Evolutionary conservation across 2,797 vertebrate genomes (phyloP).

Genomic region (Sebastes taczanowskii): DNA sequence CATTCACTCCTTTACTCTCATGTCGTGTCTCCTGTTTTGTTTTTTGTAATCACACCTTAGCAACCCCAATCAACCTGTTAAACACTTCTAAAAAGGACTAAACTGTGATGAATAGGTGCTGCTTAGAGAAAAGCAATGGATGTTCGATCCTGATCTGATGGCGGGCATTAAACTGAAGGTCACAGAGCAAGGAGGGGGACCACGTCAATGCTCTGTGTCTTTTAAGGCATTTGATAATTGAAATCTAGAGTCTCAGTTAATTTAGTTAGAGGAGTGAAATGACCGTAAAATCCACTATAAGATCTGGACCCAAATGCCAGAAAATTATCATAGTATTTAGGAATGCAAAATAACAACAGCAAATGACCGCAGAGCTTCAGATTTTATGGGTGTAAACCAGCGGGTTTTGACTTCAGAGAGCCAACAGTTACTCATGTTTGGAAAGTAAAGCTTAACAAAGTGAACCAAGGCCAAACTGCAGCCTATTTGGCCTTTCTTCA

Average conservation of each 20-base stretch:
- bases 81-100: background rate
- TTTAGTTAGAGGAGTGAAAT: background rate
- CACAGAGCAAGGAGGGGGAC: background rate
- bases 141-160: slow-evolving; percentile 32
- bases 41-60: background rate
- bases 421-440: slow-evolving; percentile 10
- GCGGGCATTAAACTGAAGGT: slow-evolving; percentile 37
- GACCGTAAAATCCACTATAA: background rate
- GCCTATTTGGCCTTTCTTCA: background rate
- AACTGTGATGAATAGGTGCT: slow-evolving; percentile 23
- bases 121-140: slow-evolving; percentile 24
- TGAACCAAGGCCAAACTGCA: background rate
- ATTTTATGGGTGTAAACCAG: background rate
- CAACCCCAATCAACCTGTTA: slow-evolving; percentile 4
- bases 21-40: background rate
- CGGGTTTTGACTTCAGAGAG: background rate
- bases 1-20: background rate
- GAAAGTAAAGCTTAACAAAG: background rate
- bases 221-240: slow-evolving; percentile 3
- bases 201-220: background rate
- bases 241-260: slow-evolving; percentile 11
- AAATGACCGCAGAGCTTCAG: background rate
- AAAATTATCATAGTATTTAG: background rate
- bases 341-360: background rate
- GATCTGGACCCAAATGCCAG: background rate